A percentile compares a stretch with the other conserved stretches of the same genome.
Conservation (phyloP, 37 sponge, comb jelly and placozoan genomes). For the Amphimedon queenslandica region DNA sequence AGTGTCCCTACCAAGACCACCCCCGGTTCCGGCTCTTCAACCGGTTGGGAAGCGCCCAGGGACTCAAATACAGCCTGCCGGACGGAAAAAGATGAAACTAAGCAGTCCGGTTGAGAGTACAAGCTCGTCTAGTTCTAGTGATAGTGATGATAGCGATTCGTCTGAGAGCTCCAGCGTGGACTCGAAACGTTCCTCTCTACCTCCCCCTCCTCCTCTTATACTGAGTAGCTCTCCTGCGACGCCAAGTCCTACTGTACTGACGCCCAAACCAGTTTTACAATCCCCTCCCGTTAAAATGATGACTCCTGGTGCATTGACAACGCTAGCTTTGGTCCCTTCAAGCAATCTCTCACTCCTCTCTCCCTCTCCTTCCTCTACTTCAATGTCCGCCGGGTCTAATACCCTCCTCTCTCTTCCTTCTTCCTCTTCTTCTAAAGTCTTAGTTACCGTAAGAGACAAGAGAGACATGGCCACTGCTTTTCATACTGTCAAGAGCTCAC, state of each 20-base stretch:
- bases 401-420: too few species aligned
- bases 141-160: constrained; percentile 33
- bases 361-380: neutral
- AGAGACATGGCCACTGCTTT: too few species aligned
- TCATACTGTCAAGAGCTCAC: too few species aligned
- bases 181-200: neutral
- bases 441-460: too few species aligned
- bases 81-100: neutral
- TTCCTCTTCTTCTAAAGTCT: too few species aligned
- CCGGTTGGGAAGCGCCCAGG: neutral
- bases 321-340: neutral
- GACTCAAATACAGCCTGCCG: neutral
- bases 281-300: neutral
- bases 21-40: neutral
- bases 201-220: neutral
- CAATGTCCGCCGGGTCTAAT: neutral
- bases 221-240: neutral
- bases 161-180: constrained; percentile 20
- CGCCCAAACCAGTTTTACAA: constrained; percentile 8
- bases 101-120: neutral
- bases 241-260: neutral
- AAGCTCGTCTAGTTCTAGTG: constrained; percentile 26
- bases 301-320: neutral
- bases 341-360: neutral
- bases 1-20: neutral